A percentile compares a stretch with the other conserved stretches of the same genome.
phyloP scores from a whole-genome alignment of 2,797 vertebrate genomes.

The Hipposideros larvatus region DNA sequence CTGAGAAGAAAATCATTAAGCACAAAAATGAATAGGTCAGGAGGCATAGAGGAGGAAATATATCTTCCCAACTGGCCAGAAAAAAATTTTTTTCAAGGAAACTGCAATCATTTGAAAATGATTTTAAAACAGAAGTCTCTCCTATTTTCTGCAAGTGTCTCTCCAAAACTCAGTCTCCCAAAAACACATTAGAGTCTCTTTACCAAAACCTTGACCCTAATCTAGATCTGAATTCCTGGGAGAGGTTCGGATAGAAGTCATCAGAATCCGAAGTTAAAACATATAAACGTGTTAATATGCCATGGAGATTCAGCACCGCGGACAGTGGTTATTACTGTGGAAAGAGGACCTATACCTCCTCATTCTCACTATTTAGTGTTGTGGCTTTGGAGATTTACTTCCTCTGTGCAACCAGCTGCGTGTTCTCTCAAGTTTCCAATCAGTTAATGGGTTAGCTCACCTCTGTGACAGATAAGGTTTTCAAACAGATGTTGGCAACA shows the following conservation, averaged over 20 bases:
- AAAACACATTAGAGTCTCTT: background rate
- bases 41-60: background rate
- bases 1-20: background rate
- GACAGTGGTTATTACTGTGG: background rate
- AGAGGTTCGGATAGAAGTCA: background rate
- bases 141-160: conserved; percentile 1
- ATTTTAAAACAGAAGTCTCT: conserved; percentile 25
- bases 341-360: rapidly evolving
- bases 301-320: conserved; percentile 25
- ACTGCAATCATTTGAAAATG: conserved; percentile 50
- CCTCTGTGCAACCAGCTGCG: background rate
- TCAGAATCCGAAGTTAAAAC: background rate
- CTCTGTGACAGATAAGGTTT: background rate
- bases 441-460: background rate
- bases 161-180: background rate
- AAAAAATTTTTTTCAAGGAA: background rate
- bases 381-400: background rate
- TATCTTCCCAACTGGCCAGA: background rate
- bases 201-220: background rate
- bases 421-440: background rate
- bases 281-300: rapidly evolving
- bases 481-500: background rate
- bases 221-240: background rate
- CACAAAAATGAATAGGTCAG: background rate
- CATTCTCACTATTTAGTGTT: background rate